Conservation (phyloP, 2,888 invertebrate species). For the Ellobium chinense region DNA sequence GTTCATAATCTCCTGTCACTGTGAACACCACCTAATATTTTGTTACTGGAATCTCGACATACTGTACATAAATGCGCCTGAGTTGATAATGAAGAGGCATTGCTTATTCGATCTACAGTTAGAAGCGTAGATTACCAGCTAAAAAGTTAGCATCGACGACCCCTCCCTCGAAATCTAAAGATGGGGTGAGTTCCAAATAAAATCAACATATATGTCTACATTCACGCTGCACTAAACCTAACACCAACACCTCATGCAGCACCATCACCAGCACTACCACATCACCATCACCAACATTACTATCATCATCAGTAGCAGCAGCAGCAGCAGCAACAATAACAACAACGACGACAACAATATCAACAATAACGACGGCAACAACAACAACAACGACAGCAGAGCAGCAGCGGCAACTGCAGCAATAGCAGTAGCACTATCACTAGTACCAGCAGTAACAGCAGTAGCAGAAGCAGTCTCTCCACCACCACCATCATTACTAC, state of each 20-base stretch:
- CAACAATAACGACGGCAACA: background rate
- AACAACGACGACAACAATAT: background rate
- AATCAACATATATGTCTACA: no score
- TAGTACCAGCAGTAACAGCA: background rate
- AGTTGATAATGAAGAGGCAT: no score
- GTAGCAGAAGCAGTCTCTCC: background rate
- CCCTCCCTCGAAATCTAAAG: no score
- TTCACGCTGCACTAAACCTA: no score
- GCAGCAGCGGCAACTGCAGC: background rate
- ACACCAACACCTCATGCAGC: background rate
- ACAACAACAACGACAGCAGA: background rate
- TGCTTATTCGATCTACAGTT: no score
- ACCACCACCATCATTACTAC: background rate
- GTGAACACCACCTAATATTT: no score
- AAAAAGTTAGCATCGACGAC: no score
- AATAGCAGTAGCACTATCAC: background rate
- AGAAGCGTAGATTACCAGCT: no score
- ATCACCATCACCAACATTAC: background rate
- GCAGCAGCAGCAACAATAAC: background rate
- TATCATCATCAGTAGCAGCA: background rate
- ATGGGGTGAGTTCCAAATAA: no score
- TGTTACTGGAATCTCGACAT: no score
- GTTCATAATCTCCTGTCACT: no score
- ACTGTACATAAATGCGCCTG: no score
- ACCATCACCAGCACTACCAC: background rate